phyloP scores from a whole-genome alignment of 92 coral and sea anemone species.

The Montipora capitata region DNA sequence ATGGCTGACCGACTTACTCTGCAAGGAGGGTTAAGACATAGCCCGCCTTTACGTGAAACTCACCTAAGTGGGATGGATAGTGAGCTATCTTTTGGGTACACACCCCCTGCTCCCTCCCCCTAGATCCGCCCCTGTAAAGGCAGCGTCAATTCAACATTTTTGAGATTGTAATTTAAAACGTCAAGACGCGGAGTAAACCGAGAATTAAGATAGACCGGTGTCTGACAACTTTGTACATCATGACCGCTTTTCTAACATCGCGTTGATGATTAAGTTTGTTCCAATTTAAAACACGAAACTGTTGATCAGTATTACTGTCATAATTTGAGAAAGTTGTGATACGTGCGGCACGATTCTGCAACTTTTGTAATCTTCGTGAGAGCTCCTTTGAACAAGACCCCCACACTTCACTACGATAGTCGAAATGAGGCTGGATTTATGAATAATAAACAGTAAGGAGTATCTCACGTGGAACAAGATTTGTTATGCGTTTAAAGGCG shows the following conservation, averaged over 20 bases:
- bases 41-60: too few species aligned
- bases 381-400: slow-evolving; percentile 56
- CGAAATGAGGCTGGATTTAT: slow-evolving; percentile 34
- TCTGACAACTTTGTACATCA: slow-evolving; percentile 43
- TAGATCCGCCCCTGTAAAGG: not conserved
- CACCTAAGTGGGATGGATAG: too few species aligned
- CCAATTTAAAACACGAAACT: slow-evolving; percentile 36
- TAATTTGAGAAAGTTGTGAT: slow-evolving; percentile 41
- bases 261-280: slow-evolving; percentile 34
- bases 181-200: slow-evolving; percentile 8
- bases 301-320: slow-evolving; percentile 35
- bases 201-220: slow-evolving; percentile 37
- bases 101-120: too few species aligned
- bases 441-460: slow-evolving; percentile 21
- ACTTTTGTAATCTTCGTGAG: slow-evolving; percentile 58
- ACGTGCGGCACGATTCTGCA: slow-evolving; percentile 66
- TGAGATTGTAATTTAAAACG: not conserved
- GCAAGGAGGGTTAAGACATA: not conserved
- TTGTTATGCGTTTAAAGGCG: slow-evolving; percentile 32
- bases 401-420: slow-evolving; percentile 48
- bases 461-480: slow-evolving; percentile 37
- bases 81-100: too few species aligned
- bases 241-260: slow-evolving; percentile 15
- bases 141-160: not conserved
- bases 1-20: too few species aligned